phyloP scores from a whole-genome alignment of 2,888 invertebrate species.

The Perizoma affinitatum region DNA sequence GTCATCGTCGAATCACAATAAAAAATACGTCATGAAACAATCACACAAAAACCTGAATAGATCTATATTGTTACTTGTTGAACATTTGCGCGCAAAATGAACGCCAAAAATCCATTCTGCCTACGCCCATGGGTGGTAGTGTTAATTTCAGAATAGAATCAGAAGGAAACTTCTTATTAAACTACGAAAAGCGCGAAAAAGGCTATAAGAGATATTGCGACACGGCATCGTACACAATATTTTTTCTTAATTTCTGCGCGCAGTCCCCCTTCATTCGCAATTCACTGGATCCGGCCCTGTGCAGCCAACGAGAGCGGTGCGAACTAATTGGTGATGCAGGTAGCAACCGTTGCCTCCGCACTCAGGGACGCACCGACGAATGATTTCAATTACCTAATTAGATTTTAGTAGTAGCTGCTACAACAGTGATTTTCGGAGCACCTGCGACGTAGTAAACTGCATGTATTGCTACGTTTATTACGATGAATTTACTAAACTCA shows the following conservation, averaged over 20 bases:
- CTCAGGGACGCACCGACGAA: conserved; percentile 47
- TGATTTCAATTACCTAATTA: conserved; percentile 74
- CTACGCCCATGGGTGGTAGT: too few species aligned
- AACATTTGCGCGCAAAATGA: too few species aligned
- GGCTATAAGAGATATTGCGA: too few species aligned
- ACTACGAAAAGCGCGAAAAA: too few species aligned
- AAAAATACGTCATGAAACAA: too few species aligned
- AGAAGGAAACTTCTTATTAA: too few species aligned
- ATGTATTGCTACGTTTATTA: conserved; percentile 22
- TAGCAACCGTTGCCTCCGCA: conserved; percentile 42
- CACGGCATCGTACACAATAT: too few species aligned
- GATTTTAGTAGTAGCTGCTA: conserved; percentile 45
- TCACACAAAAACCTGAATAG: too few species aligned
- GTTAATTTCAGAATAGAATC: too few species aligned
- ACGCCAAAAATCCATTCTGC: too few species aligned
- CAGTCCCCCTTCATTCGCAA: not conserved
- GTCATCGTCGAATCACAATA: too few species aligned
- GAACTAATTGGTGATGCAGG: conserved; percentile 59
- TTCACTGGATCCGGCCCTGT: conserved; percentile 34
- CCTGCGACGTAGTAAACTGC: conserved; percentile 28
- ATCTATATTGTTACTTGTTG: too few species aligned
- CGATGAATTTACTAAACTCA: conserved; percentile 6
- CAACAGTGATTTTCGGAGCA: conserved; percentile 35
- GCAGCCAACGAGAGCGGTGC: conserved; percentile 41
- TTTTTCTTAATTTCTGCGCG: not conserved